These are phyloP conservation scores for Fregata magnificens DNA, from an alignment of 2,113 vertebrate species.

Conservation along the genomic window DNA sequence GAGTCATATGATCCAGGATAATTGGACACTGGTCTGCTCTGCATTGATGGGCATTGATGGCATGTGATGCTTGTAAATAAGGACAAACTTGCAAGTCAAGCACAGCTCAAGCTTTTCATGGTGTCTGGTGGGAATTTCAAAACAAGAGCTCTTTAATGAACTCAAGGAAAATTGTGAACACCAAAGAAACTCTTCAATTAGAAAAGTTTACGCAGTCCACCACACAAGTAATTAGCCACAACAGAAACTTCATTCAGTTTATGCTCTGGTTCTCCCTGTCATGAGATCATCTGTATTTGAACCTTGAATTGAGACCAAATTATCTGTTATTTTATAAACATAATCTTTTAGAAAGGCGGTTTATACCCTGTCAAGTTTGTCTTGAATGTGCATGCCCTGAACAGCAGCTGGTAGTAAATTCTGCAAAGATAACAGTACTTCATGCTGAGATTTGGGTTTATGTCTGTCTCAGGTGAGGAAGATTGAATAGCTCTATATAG, in stretches of 20 bases:
- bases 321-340: neutral
- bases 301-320: neutral
- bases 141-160: neutral
- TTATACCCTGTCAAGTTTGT: neutral
- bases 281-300: neutral
- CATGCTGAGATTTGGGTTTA: neutral
- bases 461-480: neutral
- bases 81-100: neutral
- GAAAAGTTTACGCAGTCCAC: neutral
- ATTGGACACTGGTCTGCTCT: neutral
- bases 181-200: neutral
- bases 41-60: neutral
- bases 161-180: neutral
- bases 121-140: neutral
- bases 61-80: neutral
- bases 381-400: neutral
- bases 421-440: neutral
- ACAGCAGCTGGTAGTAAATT: neutral
- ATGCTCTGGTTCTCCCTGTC: neutral
- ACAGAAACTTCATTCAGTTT: neutral
- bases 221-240: neutral
- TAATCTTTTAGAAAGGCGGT: neutral
- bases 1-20: neutral
- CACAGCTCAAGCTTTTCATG: neutral
- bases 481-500: neutral